Evolutionary conservation across 1,140 invertebrate species (phyloP).

Genomic region (Riptortus pedestris): DNA sequence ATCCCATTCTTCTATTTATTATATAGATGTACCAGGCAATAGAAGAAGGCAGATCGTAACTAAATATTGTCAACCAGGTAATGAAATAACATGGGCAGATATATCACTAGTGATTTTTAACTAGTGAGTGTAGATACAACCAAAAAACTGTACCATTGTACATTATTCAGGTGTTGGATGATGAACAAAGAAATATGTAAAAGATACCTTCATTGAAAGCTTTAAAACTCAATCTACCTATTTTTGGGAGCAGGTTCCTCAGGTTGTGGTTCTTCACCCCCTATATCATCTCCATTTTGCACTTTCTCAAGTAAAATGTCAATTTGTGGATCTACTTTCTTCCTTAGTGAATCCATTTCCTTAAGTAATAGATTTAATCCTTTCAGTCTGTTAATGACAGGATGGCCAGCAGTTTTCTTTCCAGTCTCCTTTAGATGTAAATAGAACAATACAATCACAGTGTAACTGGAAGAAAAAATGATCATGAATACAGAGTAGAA

Average conservation of each 20-base stretch:
- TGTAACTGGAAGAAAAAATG: constrained; percentile 50
- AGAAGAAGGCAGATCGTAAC: too few species aligned
- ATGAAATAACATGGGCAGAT: too few species aligned
- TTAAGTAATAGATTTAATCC: constrained; percentile 3
- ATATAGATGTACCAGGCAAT: too few species aligned
- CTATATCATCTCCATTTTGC: constrained; percentile 7
- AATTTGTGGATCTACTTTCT: constrained; percentile 7
- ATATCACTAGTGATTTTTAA: too few species aligned
- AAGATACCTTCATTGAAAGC: too few species aligned
- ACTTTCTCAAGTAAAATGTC: constrained; percentile 1
- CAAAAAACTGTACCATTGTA: background rate
- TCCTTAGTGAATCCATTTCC: background rate
- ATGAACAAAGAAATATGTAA: background rate
- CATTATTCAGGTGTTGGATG: background rate
- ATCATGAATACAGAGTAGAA: constrained; percentile 11
- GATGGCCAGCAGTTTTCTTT: constrained; percentile 61
- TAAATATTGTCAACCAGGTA: too few species aligned
- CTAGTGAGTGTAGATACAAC: background rate
- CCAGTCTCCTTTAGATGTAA: constrained; percentile 64
- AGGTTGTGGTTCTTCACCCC: background rate
- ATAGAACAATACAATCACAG: constrained; percentile 76
- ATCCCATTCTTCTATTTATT: too few species aligned
- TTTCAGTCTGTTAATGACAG: constrained; percentile 64
- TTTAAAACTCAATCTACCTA: too few species aligned
- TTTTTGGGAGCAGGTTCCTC: constrained; percentile 33